Evolutionary conservation across 1,140 invertebrate genomes (phyloP), one percentile per base, ranked within the genome.

Genomic region (Lepidotrigona ventralis): DNA sequence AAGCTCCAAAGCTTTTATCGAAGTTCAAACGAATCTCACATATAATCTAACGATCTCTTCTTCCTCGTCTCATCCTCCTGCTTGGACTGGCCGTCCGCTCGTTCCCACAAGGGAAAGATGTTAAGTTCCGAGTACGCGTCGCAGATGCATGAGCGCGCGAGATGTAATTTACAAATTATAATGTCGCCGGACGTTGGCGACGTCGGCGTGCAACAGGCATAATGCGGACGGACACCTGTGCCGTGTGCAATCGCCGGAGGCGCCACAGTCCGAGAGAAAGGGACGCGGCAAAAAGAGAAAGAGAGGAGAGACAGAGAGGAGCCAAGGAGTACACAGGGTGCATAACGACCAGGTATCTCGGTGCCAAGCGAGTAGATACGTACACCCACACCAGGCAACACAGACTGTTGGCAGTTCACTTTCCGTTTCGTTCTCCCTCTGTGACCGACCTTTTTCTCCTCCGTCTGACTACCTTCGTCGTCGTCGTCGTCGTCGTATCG

Each of bases 141-240:
- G 6, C 23, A n/a, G 39, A 23, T n/a, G 33, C 29, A 56, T 15
- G 26, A 66, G 17, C 8, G 19, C 8, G 19, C 71, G 72, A 75
- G 66, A 88, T 82, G 89, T 85, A 92, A 92, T 92, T 91, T 92
- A 89, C 88, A 92, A 92, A 92, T 92, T 91, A 91, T 89, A 91
- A 91, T 91, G 90, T 92, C 91, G 90, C 88, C 89, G 85, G 87
- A 86, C 81, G 81, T 89, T 88, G 81, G 81, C 87, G 79, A 90
- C 90, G 89, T 91, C 86, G 75, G 63, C 29, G 72, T 72, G 54
- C 80, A 77, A 74, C 73, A 5, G 86, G 87, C 86, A 89, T 91
- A 91, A 90, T 89, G 89, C 86, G 86, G 83, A 91, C 90, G 86
- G 88, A 91, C 91, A 92, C 89, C 91, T 92, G 92, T 91, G 90